Base-by-base conservation (phyloP, 2,797 vertebrate genomes). In the Semotilus atromaculatus region DNA sequence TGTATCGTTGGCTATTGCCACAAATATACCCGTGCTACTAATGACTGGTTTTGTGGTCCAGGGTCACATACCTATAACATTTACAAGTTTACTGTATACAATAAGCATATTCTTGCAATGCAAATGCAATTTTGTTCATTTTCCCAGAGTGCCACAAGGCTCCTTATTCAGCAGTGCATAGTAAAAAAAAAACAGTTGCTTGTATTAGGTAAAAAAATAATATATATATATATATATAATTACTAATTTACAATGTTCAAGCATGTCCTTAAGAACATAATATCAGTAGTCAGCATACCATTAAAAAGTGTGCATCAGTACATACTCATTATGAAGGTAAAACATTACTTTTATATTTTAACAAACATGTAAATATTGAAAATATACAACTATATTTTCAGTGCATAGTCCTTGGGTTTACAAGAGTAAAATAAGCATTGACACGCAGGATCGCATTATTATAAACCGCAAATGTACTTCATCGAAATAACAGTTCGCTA, bases 171-270 rank as follows among this genome's bases (percentile, higher is more conserved):
- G 14, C 53, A 34, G 80, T 73, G 68, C 68, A 45, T 60, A 60
- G 68, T 34, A 72, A 53, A 40, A 70, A 11, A 81, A 1, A 13
- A 1, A 13, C 2, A 67, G 75, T 80, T 48, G 36, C 60, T 21
- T 53, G 48, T 83, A 55, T 80, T 29, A 29, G 64, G 31, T 55
- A 38, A 8, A 0, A 1, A 66, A 51, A 51, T 31, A 53, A 2
- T n/a, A n/a, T n/a, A n/a, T n/a, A 70, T 55, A 21, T 8, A 19
- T 34, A 73, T 38, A 51, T 29, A 73, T n/a, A 3, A 60, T 72
- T 60, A 55, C 38, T 81, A 0, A 75, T 71, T 23, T 31, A 67
- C 31, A 45, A 78, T 74, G 74, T 81, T 68, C 82, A 82, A 82
- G 45, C n/a, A 76, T 9, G 4, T 78, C n/a, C 62, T 73, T 8